Evolutionary conservation across 2,113 vertebrate species (phyloP).

Genomic region (Microcebus jonahi): DNA sequence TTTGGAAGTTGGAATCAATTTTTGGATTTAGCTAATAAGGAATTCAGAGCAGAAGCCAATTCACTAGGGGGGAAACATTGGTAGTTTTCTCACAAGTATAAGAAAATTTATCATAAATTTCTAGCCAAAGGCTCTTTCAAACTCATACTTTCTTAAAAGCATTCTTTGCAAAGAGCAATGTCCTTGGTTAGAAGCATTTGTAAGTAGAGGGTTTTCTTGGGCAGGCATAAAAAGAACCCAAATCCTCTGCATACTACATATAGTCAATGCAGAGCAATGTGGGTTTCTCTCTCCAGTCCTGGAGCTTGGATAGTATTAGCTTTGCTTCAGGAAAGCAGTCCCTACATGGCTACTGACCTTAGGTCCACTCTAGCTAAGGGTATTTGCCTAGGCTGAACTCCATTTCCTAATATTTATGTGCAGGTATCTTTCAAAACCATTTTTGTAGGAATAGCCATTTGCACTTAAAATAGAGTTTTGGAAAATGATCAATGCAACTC

Average conservation of each 20-base stretch:
- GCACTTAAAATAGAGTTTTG: neutral
- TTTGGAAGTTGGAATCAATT: neutral
- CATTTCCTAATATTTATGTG: neutral
- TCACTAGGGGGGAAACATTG: neutral
- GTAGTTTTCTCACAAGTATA: neutral
- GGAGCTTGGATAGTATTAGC: neutral
- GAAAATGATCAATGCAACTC: neutral
- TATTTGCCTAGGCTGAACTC: neutral
- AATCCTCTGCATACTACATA: rapidly evolving
- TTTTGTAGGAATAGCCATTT: neutral
- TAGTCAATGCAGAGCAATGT: neutral
- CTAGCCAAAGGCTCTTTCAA: neutral
- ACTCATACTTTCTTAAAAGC: neutral
- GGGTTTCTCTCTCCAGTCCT: neutral
- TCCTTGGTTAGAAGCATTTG: neutral
- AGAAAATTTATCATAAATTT: neutral
- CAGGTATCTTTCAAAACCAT: neutral
- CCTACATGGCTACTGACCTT: neutral
- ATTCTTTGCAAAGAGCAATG: neutral
- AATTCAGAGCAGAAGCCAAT: neutral
- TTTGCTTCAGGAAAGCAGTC: neutral
- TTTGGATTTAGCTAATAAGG: neutral
- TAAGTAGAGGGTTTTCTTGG: neutral
- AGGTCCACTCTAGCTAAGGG: neutral
- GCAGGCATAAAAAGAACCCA: neutral